phyloP scores from a whole-genome alignment of 2,888 invertebrate genomes.

The Cerastis leucographa region DNA sequence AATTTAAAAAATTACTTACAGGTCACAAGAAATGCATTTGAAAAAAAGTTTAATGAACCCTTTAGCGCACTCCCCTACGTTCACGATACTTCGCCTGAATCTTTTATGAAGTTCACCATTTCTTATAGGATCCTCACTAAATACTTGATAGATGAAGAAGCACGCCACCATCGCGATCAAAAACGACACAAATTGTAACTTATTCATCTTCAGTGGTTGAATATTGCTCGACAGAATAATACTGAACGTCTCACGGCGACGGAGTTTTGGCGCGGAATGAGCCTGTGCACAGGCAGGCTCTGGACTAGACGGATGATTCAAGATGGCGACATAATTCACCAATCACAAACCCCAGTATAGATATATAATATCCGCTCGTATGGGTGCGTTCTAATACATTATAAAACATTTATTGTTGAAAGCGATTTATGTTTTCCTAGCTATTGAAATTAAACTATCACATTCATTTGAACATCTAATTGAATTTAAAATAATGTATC shows the following conservation, averaged over 20 bases:
- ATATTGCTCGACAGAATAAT: neutral
- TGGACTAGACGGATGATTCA: too few relatives aligned
- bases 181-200: neutral
- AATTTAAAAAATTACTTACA: conserved; percentile 9
- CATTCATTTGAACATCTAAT: neutral
- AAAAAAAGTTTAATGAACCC: neutral
- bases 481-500: neutral
- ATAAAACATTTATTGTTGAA: neutral
- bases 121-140: neutral
- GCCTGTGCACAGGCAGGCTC: neutral
- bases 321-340: neutral
- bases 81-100: neutral
- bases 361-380: neutral
- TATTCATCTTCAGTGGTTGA: neutral
- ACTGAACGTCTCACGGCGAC: neutral
- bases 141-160: neutral
- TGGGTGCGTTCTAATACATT: neutral
- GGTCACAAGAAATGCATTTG: conserved; percentile 4
- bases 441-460: neutral
- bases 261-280: neutral
- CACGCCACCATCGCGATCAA: neutral
- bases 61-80: conserved; percentile 3
- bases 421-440: neutral
- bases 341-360: neutral
- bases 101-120: neutral